Percentiles rank a stretch among this genome's conserved stretches.
phyloP scores from a whole-genome alignment of 1,140 invertebrate genomes.

The Drosophila auraria region DNA sequence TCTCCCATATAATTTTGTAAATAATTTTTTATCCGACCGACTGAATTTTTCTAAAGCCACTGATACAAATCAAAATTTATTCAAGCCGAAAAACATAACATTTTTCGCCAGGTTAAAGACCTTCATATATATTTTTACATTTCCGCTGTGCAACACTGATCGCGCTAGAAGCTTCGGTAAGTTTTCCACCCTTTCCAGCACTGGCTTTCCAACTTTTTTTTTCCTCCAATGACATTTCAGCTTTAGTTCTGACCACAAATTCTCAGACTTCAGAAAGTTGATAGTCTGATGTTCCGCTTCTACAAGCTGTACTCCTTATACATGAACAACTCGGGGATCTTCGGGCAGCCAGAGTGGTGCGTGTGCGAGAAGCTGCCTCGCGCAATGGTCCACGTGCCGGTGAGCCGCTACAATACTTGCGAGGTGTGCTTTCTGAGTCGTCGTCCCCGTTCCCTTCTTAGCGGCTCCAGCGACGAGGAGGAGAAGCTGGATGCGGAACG shows the following conservation, averaged over 20 bases:
- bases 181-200: neutral
- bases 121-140: neutral
- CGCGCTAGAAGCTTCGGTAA: neutral
- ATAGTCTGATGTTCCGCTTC: constrained; percentile 64
- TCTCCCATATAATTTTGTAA: neutral
- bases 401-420: constrained; percentile 30
- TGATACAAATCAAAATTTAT: neutral
- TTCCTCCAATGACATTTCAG: neutral
- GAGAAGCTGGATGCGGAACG: neutral
- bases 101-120: neutral
- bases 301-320: constrained; percentile 67
- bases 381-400: constrained; percentile 43
- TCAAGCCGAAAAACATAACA: neutral
- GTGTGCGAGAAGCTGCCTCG: constrained; percentile 62
- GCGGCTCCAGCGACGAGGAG: constrained; percentile 61
- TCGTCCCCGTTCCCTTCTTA: neutral
- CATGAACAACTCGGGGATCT: constrained; percentile 24
- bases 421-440: constrained; percentile 52
- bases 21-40: neutral
- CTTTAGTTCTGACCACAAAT: neutral
- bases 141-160: neutral
- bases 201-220: neutral
- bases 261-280: neutral
- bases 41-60: neutral
- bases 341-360: constrained; percentile 37